Conservation (phyloP, 37 sponge, comb jelly and placozoan species). For the Lycopodina hypogea region DNA sequence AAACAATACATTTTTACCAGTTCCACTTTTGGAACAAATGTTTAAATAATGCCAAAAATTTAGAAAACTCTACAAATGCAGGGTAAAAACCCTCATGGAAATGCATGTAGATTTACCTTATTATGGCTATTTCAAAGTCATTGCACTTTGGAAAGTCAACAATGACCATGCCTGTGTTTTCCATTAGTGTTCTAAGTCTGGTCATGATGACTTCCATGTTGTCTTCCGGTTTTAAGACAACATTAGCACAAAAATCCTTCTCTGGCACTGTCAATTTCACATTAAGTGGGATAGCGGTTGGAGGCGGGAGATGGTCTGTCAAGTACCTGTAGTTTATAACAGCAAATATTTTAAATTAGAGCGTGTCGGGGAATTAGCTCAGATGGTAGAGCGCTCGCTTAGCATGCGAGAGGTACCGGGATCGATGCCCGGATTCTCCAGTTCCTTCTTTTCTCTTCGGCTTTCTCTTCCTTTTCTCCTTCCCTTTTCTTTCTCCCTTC, state of each 20-base stretch:
- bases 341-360: too few relatives aligned
- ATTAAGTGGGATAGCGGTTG: conserved; percentile 56
- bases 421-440: conserved; percentile 42
- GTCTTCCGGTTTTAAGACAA: conserved; percentile 54
- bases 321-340: conserved; percentile 47
- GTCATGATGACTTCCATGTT: conserved; percentile 49
- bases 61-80: too few relatives aligned
- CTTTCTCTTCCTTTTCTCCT: not conserved
- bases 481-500: not conserved
- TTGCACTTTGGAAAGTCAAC: conserved; percentile 46
- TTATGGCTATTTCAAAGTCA: conserved; percentile 47
- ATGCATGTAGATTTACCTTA: conserved; percentile 30
- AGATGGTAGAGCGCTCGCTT: conserved; percentile 44
- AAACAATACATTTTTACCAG: too few relatives aligned
- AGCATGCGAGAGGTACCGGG: conserved; percentile 46
- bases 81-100: too few relatives aligned
- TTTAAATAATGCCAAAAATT: too few relatives aligned
- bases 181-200: conserved; percentile 44
- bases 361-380: conserved; percentile 28
- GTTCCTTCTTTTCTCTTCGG: not conserved
- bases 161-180: conserved; percentile 30
- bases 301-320: conserved; percentile 48
- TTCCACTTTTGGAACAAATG: too few relatives aligned
- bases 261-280: conserved; percentile 50
- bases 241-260: conserved; percentile 40